Evolutionary conservation across 1,140 invertebrate genomes (phyloP), one percentile per base, ranked within the genome.

Genomic region (Aphis craccivora): DNA sequence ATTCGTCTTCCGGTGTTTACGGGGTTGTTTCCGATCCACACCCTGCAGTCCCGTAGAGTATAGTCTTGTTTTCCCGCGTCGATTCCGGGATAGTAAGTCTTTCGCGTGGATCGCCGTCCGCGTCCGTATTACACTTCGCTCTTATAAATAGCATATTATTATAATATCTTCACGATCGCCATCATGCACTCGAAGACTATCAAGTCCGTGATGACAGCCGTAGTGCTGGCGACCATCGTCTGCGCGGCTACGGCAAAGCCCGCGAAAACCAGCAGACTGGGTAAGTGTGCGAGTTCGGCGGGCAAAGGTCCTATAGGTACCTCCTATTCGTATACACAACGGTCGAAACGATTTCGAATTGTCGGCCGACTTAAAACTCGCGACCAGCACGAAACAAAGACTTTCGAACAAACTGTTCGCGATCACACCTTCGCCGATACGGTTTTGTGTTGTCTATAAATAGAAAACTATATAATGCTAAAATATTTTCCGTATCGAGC

Each of bases 241-340:
- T 83, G 91, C n/a, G 14, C 60, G 45, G 45, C 23, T 0, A 9
- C 45, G 18, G 60, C 18, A n/a, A 92, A 92, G 25, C n/a, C 91
- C 76, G 91, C 91, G n/a, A 92, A n/a, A 84, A 53, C 45, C 45
- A 92, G 91, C 76, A 83, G 91, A 51, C 11, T 92, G 22, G 40
- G 91, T 92, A 53, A 92, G 91, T 83, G n/a, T n/a, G 40, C 7
- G 1, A 23, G 11, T 20, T 60, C 4, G 11, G 22, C 0, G 43
- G 45, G 45, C 45, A 14, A 51, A 1, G n/a, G 11, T 35, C 30
- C 0, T 40, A 43, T 22, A 8, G 5, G 40, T 40, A 45, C 45
- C 8, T 45, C 3, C 6, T 51, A 51, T 18, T 51, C 18, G 14
- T 51, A 14, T 20, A 1, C 6, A 53, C 5, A 0, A 23, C n/a